Evolutionary conservation across 2,113 vertebrate species (phyloP), one percentile per base, ranked within the genome.

Genomic region (Otis tarda): DNA sequence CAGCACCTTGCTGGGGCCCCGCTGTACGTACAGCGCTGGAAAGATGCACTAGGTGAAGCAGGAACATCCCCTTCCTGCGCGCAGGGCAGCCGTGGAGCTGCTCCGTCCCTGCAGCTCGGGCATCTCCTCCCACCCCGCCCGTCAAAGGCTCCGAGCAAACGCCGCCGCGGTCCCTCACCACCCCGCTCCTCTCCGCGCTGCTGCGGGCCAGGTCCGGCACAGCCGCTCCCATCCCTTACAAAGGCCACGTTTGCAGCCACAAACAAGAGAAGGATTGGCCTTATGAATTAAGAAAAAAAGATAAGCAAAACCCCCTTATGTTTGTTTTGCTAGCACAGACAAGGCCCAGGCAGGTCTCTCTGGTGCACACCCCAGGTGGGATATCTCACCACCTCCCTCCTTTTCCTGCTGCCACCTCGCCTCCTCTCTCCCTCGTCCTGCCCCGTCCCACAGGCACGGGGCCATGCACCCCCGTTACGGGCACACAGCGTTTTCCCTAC

Each of bases 21-120:
- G 1, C 28, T 17, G 18, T n/a, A 24, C 65, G 39, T 39, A 18
- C 21, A 19, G 45, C 15, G 0, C 56, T 65, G 69, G 49, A 31
- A 12, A 35, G 47, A 45, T 4, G 5, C 43, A 22, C 4, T 0
- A 1, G 33, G 23, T 2, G 0, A 56, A 45, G 8, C 7, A 76
- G 61, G 37, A 60, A 61, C 24, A 75, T 23, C 10, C 49, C 7
- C 0, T 24, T 47, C 27, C 89, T 24, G 31, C 0, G 3, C 57
- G 45, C 52, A 31, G 75, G 60, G 59, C 31, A 70, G 67, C 71
- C 0, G 16, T 7, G 4, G 74, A 82, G 49, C 75, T 65, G 69
- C 55, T 50, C 33, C 70, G 33, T 52, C 37, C 37, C 69, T 27
- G 18, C 63, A 75, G 49, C 33, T 33, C 10, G 1, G 47, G 55